A percentile compares a stretch with the other conserved stretches of the same genome.
phyloP scores from a whole-genome alignment of 2,113 vertebrate genomes.

The Eolophus roseicapilla region DNA sequence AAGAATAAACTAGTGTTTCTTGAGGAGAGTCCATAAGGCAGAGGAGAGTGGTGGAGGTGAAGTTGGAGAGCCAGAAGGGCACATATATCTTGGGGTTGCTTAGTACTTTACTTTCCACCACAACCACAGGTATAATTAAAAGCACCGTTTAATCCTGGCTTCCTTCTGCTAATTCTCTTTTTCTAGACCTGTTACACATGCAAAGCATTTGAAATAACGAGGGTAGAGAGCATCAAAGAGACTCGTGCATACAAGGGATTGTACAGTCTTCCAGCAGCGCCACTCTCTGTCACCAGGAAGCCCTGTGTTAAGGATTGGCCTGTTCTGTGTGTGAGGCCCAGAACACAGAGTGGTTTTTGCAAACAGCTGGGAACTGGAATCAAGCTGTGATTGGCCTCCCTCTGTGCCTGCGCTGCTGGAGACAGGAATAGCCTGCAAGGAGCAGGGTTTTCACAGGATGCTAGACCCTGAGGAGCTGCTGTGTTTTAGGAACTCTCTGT shows the following conservation, averaged over 20 bases:
- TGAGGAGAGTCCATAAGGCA: too few species aligned
- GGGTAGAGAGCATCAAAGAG: neutral
- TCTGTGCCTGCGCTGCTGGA: slow-evolving; percentile 14
- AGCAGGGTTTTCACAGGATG: slow-evolving; percentile 38
- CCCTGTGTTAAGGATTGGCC: neutral
- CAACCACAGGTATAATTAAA: slow-evolving; percentile 42
- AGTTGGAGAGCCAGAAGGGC: neutral
- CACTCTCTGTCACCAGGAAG: neutral
- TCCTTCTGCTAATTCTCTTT: neutral
- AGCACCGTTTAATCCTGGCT: neutral
- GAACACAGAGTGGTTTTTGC: neutral
- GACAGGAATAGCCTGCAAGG: slow-evolving; percentile 26
- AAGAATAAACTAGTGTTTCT: neutral
- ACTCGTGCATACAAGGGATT: neutral
- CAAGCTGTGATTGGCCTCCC: neutral
- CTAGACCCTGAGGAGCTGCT: neutral
- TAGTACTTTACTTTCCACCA: neutral
- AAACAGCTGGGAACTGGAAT: slow-evolving; percentile 33
- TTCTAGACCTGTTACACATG: slow-evolving; percentile 25
- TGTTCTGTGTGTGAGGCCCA: neutral
- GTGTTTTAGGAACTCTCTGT: neutral
- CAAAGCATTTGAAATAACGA: slow-evolving; percentile 30
- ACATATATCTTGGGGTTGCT: neutral
- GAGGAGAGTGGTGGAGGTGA: neutral
- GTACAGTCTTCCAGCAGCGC: neutral